phyloP scores from a whole-genome alignment of 2,888 invertebrate genomes.

The Adelognathus sp. region DNA sequence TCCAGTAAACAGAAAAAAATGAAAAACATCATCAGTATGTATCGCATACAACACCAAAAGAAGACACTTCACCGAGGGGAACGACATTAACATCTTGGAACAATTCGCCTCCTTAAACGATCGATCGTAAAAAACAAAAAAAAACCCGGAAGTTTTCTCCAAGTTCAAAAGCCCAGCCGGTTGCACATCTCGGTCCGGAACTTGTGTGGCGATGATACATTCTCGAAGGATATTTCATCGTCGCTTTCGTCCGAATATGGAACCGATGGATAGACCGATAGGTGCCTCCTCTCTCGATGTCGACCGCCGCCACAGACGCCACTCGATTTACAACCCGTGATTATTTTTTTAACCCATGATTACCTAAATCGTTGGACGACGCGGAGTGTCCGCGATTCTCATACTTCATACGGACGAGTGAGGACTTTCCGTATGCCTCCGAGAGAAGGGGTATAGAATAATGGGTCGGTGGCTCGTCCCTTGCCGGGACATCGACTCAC shows the following conservation, averaged over 20 bases:
- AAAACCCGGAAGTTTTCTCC: conserved; percentile 31
- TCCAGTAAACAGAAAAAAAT: background rate
- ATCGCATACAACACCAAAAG: background rate
- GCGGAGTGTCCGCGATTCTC: conserved; percentile 24
- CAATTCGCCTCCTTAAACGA: conserved; percentile 3
- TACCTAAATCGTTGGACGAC: conserved; percentile 58
- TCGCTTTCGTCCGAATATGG: conserved; percentile 52
- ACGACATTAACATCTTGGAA: conserved; percentile 9
- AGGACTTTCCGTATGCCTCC: conserved; percentile 2
- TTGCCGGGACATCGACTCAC: conserved; percentile 19
- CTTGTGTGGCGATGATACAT: conserved; percentile 10
- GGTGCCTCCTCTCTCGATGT: conserved; percentile 13
- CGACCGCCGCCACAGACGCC: conserved; percentile 16
- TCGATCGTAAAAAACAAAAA: background rate
- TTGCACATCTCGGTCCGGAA: conserved; percentile 13
- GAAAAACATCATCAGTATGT: background rate
- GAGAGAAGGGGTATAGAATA: conserved; percentile 31
- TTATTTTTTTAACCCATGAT: conserved; percentile 61
- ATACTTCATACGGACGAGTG: background rate
- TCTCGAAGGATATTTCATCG: background rate
- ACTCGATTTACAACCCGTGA: conserved; percentile 61
- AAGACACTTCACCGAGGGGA: background rate
- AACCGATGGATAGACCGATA: conserved; percentile 44
- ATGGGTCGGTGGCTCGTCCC: conserved; percentile 16
- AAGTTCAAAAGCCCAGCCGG: conserved; percentile 36